Evolutionary conservation across 2,797 vertebrate species (phyloP).

Genomic region (Dicrostonyx torquatus): DNA sequence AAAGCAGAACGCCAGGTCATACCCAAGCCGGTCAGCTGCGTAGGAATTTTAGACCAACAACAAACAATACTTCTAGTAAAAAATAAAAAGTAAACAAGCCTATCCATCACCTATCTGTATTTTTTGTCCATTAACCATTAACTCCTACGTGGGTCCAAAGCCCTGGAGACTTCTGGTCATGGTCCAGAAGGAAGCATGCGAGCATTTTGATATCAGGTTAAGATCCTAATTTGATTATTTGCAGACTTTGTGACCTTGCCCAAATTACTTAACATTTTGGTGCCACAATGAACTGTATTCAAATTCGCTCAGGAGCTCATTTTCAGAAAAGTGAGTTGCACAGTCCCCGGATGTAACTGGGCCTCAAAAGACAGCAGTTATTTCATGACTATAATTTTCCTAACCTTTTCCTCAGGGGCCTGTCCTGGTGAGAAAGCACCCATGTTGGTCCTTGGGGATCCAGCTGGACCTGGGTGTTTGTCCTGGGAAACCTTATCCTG

Average conservation of each 20-base stretch:
- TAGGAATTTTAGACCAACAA: background rate
- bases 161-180: background rate
- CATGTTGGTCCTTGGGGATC: background rate
- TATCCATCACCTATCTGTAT: background rate
- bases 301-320: background rate
- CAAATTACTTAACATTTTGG: background rate
- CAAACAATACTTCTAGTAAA: background rate
- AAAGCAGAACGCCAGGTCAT: background rate
- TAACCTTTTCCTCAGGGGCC: background rate
- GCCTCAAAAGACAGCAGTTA: background rate
- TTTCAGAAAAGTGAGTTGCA: background rate
- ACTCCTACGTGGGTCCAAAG: background rate
- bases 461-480: background rate
- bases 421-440: background rate
- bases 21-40: background rate
- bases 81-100: background rate
- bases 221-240: background rate
- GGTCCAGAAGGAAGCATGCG: background rate
- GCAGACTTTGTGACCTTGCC: background rate
- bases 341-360: background rate
- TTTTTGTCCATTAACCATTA: slow-evolving; percentile 20
- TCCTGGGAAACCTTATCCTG: background rate
- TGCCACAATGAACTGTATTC: background rate
- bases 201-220: background rate
- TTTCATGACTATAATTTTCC: background rate